Percentiles rank a stretch among this genome's conserved stretches.
These are phyloP conservation scores for Ophthalmolycus amberensis DNA, from an alignment of 2,113 vertebrate genomes.

Conservation along the genomic window DNA sequence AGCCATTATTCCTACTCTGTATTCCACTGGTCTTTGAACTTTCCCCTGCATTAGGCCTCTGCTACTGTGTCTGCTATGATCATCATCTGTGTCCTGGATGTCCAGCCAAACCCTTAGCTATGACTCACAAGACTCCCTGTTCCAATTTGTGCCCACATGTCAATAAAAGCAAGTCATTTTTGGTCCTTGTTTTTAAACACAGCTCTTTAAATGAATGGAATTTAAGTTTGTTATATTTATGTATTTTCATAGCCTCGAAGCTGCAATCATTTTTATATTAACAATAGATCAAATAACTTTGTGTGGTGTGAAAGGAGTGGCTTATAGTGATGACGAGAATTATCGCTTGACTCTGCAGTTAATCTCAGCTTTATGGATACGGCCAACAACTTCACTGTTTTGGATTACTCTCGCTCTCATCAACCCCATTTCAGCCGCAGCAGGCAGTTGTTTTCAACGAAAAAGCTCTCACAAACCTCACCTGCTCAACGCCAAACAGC, in stretches of 20 bases:
- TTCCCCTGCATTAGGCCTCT: slow-evolving; percentile 33
- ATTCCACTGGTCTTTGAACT: slow-evolving; percentile 60
- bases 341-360: neutral
- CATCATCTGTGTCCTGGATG: slow-evolving; percentile 55
- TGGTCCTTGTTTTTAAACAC: neutral
- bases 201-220: neutral
- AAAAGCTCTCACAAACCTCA: neutral
- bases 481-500: neutral
- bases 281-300: neutral
- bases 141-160: slow-evolving; percentile 26
- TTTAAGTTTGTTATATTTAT: slow-evolving; percentile 9
- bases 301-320: neutral
- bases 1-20: slow-evolving; percentile 51
- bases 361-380: neutral
- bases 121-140: slow-evolving; percentile 59
- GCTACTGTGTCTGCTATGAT: slow-evolving; percentile 52
- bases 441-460: neutral
- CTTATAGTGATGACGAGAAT: neutral
- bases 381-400: neutral
- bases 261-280: neutral
- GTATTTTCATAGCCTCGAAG: neutral
- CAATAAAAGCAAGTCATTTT: slow-evolving; percentile 17
- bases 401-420: neutral
- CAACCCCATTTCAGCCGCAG: neutral
- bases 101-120: slow-evolving; percentile 49